A percentile compares a stretch with the other conserved stretches of the same genome.
These are phyloP conservation scores for Coboldia fuscipes DNA, from an alignment of 1,140 invertebrate genomes.

Conservation along the genomic window DNA sequence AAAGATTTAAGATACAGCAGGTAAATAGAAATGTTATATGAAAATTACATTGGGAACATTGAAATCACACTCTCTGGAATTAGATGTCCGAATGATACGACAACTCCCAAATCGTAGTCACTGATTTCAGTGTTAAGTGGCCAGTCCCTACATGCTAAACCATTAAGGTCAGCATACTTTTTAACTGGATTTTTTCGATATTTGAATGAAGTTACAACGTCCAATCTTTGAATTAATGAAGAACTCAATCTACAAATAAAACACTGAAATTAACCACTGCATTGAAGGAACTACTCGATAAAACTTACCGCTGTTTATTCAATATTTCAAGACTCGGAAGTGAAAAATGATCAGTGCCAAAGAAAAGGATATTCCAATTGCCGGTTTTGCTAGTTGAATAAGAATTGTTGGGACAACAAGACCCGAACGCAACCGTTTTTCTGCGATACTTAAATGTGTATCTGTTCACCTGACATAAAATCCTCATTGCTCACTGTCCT, in stretches of 20 bases:
- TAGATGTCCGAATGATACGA: conserved; percentile 49
- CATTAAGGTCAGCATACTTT: conserved; percentile 25
- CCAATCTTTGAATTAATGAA: conserved; percentile 18
- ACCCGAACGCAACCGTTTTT: too few relatives aligned
- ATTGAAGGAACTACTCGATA: background rate
- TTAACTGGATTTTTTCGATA: conserved; percentile 26
- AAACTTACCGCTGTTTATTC: conserved; percentile 24
- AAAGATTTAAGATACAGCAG: conserved; percentile 2
- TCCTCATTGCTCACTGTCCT: too few relatives aligned
- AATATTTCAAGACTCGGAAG: conserved; percentile 32
- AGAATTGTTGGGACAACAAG: too few relatives aligned
- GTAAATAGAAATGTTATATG: conserved; percentile 1
- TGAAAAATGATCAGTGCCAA: conserved; percentile 44
- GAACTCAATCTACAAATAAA: conserved; percentile 3
- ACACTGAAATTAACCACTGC: conserved; percentile 1
- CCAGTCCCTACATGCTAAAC: conserved; percentile 30
- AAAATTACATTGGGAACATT: conserved; percentile 29
- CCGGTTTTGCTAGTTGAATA: too few relatives aligned
- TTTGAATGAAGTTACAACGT: conserved; percentile 34
- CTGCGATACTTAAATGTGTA: too few relatives aligned
- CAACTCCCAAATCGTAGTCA: conserved; percentile 38
- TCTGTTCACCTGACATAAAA: too few relatives aligned
- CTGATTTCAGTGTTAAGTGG: conserved; percentile 17
- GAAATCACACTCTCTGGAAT: conserved; percentile 39
- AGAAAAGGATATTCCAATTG: conserved; percentile 41